A percentile compares a stretch with the other conserved stretches of the same genome.
Conservation (phyloP, 2,888 invertebrate species). For the Drosophila gaucha region DNA sequence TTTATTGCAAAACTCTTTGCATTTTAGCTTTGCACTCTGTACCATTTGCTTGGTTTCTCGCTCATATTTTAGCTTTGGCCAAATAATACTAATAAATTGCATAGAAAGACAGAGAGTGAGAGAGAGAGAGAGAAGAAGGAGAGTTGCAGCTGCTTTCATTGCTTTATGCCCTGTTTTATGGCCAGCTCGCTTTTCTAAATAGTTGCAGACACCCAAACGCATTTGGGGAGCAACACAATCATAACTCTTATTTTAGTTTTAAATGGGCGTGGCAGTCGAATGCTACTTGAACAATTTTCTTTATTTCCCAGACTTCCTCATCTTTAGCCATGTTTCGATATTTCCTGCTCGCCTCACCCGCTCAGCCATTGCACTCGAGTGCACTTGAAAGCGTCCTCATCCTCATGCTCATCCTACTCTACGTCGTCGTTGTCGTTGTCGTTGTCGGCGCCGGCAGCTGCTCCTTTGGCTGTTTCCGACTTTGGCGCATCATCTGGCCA, state of each 20-base stretch:
- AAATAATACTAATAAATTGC: constrained; percentile 22
- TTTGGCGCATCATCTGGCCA: constrained; percentile 61
- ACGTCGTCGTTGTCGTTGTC: background rate
- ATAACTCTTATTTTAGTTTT: constrained; percentile 17
- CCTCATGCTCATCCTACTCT: background rate
- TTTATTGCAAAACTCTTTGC: background rate
- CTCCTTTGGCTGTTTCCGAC: constrained; percentile 33
- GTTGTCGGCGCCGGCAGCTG: constrained; percentile 27
- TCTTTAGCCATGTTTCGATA: constrained; percentile 22
- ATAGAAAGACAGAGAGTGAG: background rate
- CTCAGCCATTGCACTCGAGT: constrained; percentile 32
- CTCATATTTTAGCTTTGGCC: constrained; percentile 9
- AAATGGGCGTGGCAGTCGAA: constrained; percentile 17
- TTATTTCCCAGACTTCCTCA: constrained; percentile 44
- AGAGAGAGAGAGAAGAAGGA: background rate
- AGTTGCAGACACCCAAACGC: constrained; percentile 4
- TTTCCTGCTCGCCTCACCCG: constrained; percentile 9
- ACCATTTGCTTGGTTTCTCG: background rate
- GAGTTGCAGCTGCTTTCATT: constrained; percentile 7
- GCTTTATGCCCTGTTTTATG: constrained; percentile 13
- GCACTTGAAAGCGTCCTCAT: constrained; percentile 23
- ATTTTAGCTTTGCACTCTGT: background rate
- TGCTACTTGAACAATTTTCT: constrained; percentile 37
- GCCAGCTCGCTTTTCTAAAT: constrained; percentile 1
- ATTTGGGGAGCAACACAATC: constrained; percentile 15